Evolutionary conservation across 1,140 invertebrate genomes (phyloP), one percentile per base, ranked within the genome.

Genomic region (Plodia interpunctella): DNA sequence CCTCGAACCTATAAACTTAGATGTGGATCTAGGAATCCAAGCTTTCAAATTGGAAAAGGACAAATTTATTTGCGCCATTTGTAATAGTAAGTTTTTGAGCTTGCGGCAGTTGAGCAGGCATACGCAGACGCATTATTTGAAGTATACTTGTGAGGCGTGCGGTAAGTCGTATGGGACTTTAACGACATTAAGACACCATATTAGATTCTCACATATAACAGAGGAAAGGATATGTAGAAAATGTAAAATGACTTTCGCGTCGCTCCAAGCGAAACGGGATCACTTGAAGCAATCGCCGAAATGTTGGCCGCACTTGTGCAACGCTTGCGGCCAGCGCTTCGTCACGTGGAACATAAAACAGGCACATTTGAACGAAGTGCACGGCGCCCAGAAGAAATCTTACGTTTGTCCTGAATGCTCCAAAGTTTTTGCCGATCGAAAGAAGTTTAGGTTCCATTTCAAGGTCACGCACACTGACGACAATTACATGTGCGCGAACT

Each of bases 341-440:
- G 62, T 72, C 13, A 68, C 64, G 3, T 70, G 61, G 57, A 58
- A 59, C n/a, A 25, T 65, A 4, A 72, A 68, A 52, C 62, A 72
- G 32, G 49, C 19, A 0, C 74, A 77, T 50, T 17, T 77, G 28
- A 28, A 21, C 0, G 50, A 66, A 52, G 61, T 67, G 9, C 74
- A 77, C 55, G 63, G 63, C 0, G 52, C 58, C 5, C 49, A 63
- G 18, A 68, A 66, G 44, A 70, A 63, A 13, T 66, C 57, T 0
- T 76, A 80, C 38, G 67, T 68, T 0, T 88, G 85, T 54, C 76
- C 78, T 0, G 85, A 86, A 53, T 88, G 85, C 19, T 66, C 63
- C 0, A 49, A 64, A 38, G 63, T 69, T 0, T 88, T 82, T 30
- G 53, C 67, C 5, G 77, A 77, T 38, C 77, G 80, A 63, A 74